Conservation (phyloP, 2,113 vertebrate genomes). For the Aleadryas rufinucha region DNA sequence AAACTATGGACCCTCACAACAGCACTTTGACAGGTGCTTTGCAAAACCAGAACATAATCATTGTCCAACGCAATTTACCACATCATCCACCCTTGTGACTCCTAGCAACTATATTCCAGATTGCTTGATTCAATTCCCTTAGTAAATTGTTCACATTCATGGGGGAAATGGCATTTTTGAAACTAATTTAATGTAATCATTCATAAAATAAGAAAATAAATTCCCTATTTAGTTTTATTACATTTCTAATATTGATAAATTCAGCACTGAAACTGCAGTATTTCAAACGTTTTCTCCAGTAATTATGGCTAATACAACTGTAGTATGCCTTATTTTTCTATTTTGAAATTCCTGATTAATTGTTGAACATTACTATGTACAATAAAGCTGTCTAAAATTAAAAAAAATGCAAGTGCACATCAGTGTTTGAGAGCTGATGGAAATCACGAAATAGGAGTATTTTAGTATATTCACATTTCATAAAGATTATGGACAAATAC, state of each 20-base stretch:
- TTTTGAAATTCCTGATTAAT: background rate
- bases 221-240: background rate
- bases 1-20: background rate
- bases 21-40: background rate
- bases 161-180: background rate
- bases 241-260: background rate
- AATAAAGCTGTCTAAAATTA: background rate
- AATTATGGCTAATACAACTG: background rate
- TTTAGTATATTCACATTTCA: background rate
- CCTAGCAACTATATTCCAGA: background rate
- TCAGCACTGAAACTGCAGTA: background rate
- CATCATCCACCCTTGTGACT: background rate
- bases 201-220: background rate
- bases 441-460: background rate
- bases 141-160: background rate
- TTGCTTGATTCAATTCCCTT: background rate
- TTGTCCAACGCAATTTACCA: background rate
- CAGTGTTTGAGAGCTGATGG: background rate
- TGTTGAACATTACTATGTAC: background rate
- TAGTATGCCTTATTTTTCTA: background rate
- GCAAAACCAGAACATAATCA: background rate
- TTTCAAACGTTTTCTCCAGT: background rate
- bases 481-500: background rate
- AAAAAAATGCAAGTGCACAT: background rate
- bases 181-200: background rate